Base-by-base conservation (phyloP, 2,113 vertebrate species). In the Triplophysa dalaica region DNA sequence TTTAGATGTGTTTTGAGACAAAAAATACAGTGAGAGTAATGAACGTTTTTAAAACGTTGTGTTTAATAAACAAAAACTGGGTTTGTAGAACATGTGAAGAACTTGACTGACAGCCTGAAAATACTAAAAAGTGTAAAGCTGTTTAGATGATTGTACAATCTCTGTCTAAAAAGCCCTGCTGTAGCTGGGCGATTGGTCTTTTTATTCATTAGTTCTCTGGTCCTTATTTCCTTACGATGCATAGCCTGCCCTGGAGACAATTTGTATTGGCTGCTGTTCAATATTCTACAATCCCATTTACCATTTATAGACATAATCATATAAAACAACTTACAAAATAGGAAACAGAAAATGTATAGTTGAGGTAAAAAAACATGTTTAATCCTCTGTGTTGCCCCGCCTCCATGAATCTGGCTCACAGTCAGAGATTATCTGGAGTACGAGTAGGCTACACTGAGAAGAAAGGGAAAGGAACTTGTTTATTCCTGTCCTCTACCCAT, bases 381-480 rank as follows among this genome's bases (percentile, higher is more conserved):
- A 80, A 80, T 76, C 72, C 72, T 29, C 33, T 62, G 63, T 61
- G 6, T 63, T 75, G 73, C 60, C 70, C 76, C 70, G 38, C 70
- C 60, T 22, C 16, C 43, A 19, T 14, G 69, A 29, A 72, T 74
- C 72, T 74, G 70, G 50, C 70, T 58, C 52, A 22, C 26, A 58
- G 69, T 58, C 17, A 26, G 26, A 86, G 88, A 87, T 89, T 87
- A 87, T 87, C 87, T 86, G 83, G 87, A 88, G 90, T 85, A 83
- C 43, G 52, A 43, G 48, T 16, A 29, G 29, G 29, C 29, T 29
- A 80, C 79, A 81, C 78, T 86, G 83, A 73, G 67, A 58, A 79
- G 56, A 50, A 70, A 87, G 86, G 85, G 87, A 90, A 90, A 88
- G 84, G 87, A 90, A 89, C 84, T 88, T 93, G 93, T 93, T 93